A percentile compares a stretch with the other conserved stretches of the same genome.
Evolutionary conservation across 2,797 vertebrate species (phyloP).

Genomic region (Myotis daubentonii): DNA sequence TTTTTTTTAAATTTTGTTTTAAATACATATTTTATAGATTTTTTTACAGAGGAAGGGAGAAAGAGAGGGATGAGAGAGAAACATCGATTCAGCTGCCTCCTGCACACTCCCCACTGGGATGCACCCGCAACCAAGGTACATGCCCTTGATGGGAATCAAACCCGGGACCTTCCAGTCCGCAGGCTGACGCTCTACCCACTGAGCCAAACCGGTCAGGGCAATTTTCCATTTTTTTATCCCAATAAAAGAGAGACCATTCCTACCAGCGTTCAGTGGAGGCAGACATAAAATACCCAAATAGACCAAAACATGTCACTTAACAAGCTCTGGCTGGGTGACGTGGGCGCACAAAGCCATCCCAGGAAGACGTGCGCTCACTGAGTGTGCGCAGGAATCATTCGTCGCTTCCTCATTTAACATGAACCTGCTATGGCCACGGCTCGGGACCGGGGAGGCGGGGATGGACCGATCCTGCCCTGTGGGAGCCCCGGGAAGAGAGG

Average conservation of each 20-base stretch:
- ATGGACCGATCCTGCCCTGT: not conserved
- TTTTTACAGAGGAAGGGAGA: too few relatives aligned
- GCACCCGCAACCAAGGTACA: too few relatives aligned
- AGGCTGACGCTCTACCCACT: too few relatives aligned
- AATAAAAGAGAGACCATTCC: slow-evolving; percentile 27
- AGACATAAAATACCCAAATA: not conserved
- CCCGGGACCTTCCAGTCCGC: too few relatives aligned
- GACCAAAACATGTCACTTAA: not conserved
- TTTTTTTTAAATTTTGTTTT: not conserved
- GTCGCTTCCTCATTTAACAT: not conserved
- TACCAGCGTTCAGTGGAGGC: not conserved
- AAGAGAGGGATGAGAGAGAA: too few relatives aligned
- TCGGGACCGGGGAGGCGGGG: not conserved
- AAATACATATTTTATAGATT: too few relatives aligned
- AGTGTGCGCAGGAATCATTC: not conserved
- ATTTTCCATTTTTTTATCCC: slow-evolving; percentile 14
- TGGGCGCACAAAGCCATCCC: not conserved
- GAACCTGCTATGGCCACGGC: not conserved
- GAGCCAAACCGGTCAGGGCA: too few relatives aligned
- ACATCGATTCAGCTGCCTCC: too few relatives aligned
- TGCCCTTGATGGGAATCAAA: too few relatives aligned
- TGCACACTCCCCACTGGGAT: too few relatives aligned
- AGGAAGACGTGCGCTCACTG: not conserved
- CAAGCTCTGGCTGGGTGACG: not conserved
- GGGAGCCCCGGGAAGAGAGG: not conserved